phyloP scores from a whole-genome alignment of 2,797 vertebrate species.

The Dryobates pubescens region DNA sequence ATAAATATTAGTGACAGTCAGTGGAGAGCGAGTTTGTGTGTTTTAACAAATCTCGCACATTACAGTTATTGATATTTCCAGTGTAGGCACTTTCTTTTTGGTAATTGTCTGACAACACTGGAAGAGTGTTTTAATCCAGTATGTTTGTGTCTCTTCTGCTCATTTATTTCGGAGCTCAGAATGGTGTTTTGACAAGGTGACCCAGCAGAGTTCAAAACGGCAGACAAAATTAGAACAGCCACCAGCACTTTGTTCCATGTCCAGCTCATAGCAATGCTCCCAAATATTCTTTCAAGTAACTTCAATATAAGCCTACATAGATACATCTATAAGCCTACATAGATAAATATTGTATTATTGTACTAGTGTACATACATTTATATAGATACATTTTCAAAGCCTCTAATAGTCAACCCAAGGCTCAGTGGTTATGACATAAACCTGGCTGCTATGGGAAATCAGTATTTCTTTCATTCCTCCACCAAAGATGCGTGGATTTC shows the following conservation, averaged over 20 bases:
- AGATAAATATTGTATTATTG: not conserved
- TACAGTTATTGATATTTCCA: conserved; percentile 84
- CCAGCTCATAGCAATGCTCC: conserved; percentile 15
- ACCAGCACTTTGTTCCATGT: conserved; percentile 37
- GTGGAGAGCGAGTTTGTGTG: conserved; percentile 79
- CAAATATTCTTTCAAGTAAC: not conserved
- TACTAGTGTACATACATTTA: not conserved
- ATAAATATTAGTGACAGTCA: conserved; percentile 86
- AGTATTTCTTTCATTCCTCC: not conserved
- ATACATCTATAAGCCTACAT: not conserved
- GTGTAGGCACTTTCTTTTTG: conserved; percentile 68
- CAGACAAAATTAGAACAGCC: conserved; percentile 23
- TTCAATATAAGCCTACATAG: too few relatives aligned
- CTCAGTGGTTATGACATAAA: not conserved
- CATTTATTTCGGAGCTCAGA: conserved; percentile 63
- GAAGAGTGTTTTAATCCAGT: conserved; percentile 48
- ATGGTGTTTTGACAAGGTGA: conserved; percentile 75
- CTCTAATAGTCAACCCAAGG: not conserved
- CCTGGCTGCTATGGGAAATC: not conserved
- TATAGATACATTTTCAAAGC: not conserved
- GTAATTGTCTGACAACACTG: conserved; percentile 71
- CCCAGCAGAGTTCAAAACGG: conserved; percentile 46
- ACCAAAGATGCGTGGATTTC: not conserved
- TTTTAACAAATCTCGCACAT: conserved; percentile 80
- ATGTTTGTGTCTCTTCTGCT: conserved; percentile 66